These are phyloP conservation scores for Lepus oiostolus DNA, from an alignment of 2,797 vertebrate genomes.

Conservation along the genomic window DNA sequence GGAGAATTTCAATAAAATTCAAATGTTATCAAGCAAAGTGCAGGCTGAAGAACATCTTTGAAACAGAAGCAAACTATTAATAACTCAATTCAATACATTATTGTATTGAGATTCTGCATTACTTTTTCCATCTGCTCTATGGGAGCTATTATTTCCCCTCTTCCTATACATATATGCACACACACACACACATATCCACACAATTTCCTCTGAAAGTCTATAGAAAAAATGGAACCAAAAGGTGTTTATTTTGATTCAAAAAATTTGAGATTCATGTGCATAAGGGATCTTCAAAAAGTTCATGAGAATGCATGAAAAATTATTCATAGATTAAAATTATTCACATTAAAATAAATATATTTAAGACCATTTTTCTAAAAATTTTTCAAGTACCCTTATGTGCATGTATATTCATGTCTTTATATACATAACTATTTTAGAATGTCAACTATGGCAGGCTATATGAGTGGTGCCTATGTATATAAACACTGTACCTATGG, in stretches of 20 bases:
- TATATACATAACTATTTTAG: neutral
- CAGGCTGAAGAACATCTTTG: conserved; percentile 3
- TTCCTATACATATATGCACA: neutral
- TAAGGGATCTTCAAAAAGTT: too few relatives aligned
- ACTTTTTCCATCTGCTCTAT: neutral
- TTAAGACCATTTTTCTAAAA: too few relatives aligned
- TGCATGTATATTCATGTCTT: neutral
- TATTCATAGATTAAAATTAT: too few relatives aligned
- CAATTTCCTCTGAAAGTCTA: too few relatives aligned
- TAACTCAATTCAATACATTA: neutral
- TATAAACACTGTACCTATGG: neutral
- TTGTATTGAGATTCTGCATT: neutral
- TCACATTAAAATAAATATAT: too few relatives aligned
- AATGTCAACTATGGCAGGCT: too few relatives aligned
- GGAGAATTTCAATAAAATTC: conserved; percentile 9
- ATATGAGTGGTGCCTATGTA: neutral
- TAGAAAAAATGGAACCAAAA: too few relatives aligned
- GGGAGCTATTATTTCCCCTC: neutral
- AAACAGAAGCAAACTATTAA: neutral
- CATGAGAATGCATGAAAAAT: too few relatives aligned
- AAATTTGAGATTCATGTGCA: too few relatives aligned
- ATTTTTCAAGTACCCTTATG: neutral
- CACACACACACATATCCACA: neutral
- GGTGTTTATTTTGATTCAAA: too few relatives aligned
- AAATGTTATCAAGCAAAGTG: neutral